A percentile compares a stretch with the other conserved stretches of the same genome.
Evolutionary conservation across 2,113 vertebrate species (phyloP).

Genomic region (Arenaria interpres): DNA sequence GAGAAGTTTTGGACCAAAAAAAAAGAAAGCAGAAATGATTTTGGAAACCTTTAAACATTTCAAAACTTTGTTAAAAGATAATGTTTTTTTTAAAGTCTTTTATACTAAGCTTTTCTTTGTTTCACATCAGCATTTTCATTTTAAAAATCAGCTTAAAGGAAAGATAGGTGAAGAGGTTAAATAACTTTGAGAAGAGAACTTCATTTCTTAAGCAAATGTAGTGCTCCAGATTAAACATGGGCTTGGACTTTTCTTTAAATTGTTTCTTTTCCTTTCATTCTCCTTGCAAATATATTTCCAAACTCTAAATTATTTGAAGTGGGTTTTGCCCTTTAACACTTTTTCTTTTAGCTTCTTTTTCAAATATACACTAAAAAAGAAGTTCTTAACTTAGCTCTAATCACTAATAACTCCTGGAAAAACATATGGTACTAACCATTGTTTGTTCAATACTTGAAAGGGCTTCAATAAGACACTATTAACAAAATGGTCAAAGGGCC

Average conservation of each 20-base stretch:
- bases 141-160: neutral
- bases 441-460: neutral
- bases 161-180: slow-evolving; percentile 45
- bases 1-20: neutral
- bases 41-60: neutral
- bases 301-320: slow-evolving; percentile 17
- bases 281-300: slow-evolving; percentile 19
- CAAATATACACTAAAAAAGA: neutral
- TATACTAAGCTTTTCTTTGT: neutral
- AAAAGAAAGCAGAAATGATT: neutral
- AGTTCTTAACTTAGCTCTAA: neutral
- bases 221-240: neutral
- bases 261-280: slow-evolving; percentile 28
- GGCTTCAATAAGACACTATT: neutral
- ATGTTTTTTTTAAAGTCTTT: neutral
- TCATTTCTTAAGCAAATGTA: slow-evolving; percentile 36
- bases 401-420: neutral
- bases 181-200: neutral
- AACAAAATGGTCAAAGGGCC: neutral
- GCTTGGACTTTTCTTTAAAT: slow-evolving; percentile 6
- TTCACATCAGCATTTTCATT: neutral
- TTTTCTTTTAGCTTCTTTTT: neutral
- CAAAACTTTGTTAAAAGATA: neutral
- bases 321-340: slow-evolving; percentile 1
- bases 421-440: neutral